Base-by-base conservation (phyloP, 2,888 invertebrate species). In the Troides oblongomaculatus region DNA sequence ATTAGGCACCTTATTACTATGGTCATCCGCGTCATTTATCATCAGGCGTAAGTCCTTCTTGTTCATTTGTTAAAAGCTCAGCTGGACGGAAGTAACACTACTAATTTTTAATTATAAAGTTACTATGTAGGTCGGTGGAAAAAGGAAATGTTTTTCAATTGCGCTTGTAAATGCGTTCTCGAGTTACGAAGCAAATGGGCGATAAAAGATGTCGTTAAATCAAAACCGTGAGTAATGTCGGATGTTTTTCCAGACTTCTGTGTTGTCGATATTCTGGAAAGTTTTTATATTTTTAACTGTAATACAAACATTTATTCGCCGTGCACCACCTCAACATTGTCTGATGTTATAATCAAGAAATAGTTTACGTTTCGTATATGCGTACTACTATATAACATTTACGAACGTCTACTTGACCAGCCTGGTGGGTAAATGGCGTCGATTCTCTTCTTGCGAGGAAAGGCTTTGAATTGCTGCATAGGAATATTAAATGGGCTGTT, bases 151-250 rank as follows among this genome's bases (percentile, higher is more conserved):
- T 46, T 66, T 66, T 66, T 70, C 61, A 63, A 70, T 66, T 70
- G 59, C 66, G 66, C 50, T 58, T 59, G 65, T 70, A 66, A 53
- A 63, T 62, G 62, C 63, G 62, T 63, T 50, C 63, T 63, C n/a
- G 62, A 50, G 62, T 66, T 62, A 36, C 56, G 66, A 58, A 39
- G 50, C 56, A 62, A 70, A 70, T 62, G 66, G 69, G 58, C 69
- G 66, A 70, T 70, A 66, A 70, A 66, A 70, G 62, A 62, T 58
- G 66, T 62, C 58, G 62, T 70, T 66, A 70, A 66, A 66, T 70
- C 65, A 62, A 36, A 66, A 66, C 50, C 25, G 59, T 61, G 21
- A 62, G 58, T 46, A 57, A 62, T 46, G 65, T 65, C 23, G 58
- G 62, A 53, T 57, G 62, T 70, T 70, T 62, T 61, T 61, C 53